Conservation (phyloP, 2,797 vertebrate genomes). For the Bovichtus variegatus region DNA sequence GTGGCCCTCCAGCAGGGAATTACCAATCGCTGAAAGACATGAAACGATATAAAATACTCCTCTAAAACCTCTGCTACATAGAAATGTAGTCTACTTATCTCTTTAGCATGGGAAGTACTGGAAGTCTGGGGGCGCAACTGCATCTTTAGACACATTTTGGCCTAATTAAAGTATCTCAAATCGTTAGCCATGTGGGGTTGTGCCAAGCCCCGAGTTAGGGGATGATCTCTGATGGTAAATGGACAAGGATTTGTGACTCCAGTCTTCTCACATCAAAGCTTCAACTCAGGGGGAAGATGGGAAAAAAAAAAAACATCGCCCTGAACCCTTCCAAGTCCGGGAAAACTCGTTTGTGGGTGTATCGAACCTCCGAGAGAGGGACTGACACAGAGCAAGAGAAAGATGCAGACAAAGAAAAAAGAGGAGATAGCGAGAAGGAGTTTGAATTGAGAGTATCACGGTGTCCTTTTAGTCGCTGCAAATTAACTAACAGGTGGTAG, state of each 20-base stretch:
- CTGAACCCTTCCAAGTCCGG: constrained; percentile 76
- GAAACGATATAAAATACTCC: constrained; percentile 66
- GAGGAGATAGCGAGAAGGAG: constrained; percentile 49
- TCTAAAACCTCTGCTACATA: constrained; percentile 63
- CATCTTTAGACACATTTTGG: constrained; percentile 81
- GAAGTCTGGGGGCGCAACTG: constrained; percentile 72
- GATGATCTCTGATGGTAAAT: constrained; percentile 81
- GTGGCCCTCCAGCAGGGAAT: constrained; percentile 58
- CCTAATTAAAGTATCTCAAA: constrained; percentile 84
- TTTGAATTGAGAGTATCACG: constrained; percentile 80
- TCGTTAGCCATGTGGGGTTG: constrained; percentile 76
- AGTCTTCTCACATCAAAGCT: constrained; percentile 83
- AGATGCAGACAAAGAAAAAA: constrained; percentile 49
- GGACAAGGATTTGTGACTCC: constrained; percentile 82
- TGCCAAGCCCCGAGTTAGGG: constrained; percentile 77
- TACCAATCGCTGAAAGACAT: constrained; percentile 60
- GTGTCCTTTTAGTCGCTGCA: constrained; percentile 82
- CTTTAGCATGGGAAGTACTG: constrained; percentile 61
- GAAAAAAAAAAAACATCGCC: constrained; percentile 44
- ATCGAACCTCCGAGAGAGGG: constrained; percentile 52
- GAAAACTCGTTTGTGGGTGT: constrained; percentile 69
- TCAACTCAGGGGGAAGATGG: constrained; percentile 67
- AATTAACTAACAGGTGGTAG: constrained; percentile 89
- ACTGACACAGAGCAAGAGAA: constrained; percentile 33
- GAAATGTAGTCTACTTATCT: constrained; percentile 76